Evolutionary conservation across 2,797 vertebrate species (phyloP), one percentile per base, ranked within the genome.

Genomic region (Sebastes hubbsi): DNA sequence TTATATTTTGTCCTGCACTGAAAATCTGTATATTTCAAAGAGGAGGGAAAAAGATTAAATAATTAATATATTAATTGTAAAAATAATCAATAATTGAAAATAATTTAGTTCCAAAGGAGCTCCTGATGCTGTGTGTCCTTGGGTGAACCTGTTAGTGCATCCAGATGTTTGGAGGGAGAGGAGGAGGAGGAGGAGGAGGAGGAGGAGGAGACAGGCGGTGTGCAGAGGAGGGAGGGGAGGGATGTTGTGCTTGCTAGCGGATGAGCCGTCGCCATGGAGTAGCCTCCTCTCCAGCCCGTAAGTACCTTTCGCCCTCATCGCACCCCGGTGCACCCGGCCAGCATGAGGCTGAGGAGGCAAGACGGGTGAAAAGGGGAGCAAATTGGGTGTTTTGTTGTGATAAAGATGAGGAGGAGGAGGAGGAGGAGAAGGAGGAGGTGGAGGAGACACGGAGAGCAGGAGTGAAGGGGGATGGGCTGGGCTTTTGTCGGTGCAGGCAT

Each of bases 341-440:
- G 52, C 6, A 9, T 18, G 22, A 59, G 46, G 55, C 78, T 58
- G 75, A 58, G 30, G 54, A 38, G 56, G 60, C 18, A 7, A 7
- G 75, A 27, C 6, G 54, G 64, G 54, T 30, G 58, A 32, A 78
- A 13, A 59, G 87, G 87, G 81, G 12, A 88, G 94, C 91, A 93
- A 94, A 95, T 93, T 93, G 94, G 94, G 85, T 87, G 68, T 66
- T 91, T 92, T 92, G 73, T 87, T 80, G 82, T 56, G 72, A 66
- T 81, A 65, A 78, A 32, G 67, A 73, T 52, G 46, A 5, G 78
- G 55, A 4, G 8, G 63, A 4, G 8, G 63, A 72, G 56, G 46
- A 5, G 12, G 64, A 3, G 76, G 55, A 7, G 12, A 60, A 8
- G 25, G 49, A 42, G 65, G 80, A 85, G 82, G 61, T 0, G 25